phyloP scores from a whole-genome alignment of 2,797 vertebrate genomes.

The Hozukius guyotensis region DNA sequence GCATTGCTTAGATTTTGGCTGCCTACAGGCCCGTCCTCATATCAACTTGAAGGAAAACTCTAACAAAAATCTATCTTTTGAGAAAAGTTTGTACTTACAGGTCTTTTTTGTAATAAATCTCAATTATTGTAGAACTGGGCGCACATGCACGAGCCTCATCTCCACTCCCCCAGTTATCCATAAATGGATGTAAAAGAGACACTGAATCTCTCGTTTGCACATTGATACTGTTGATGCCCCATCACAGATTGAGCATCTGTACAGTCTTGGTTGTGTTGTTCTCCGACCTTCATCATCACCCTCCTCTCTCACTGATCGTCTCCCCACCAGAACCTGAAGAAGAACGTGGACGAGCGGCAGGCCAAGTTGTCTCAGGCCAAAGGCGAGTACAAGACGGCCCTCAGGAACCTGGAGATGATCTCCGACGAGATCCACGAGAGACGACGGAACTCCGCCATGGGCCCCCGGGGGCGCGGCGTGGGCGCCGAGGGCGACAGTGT shows the following conservation, averaged over 20 bases:
- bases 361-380: slow-evolving; percentile 90
- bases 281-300: background rate
- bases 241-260: background rate
- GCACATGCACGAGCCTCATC: too few relatives aligned
- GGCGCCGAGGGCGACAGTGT: slow-evolving; percentile 88
- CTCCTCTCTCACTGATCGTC: background rate
- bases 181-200: too few relatives aligned
- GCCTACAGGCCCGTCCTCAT: too few relatives aligned
- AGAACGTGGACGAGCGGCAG: slow-evolving; percentile 94
- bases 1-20: background rate
- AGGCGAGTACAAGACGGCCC: slow-evolving; percentile 91
- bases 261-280: background rate
- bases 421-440: slow-evolving; percentile 96
- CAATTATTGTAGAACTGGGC: too few relatives aligned
- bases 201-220: too few relatives aligned
- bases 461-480: slow-evolving; percentile 90
- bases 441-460: slow-evolving; percentile 87
- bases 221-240: background rate
- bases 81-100: background rate
- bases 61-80: background rate
- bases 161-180: too few relatives aligned
- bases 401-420: slow-evolving; percentile 96
- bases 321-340: slow-evolving; percentile 90
- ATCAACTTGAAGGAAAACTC: background rate
- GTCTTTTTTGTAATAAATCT: too few relatives aligned